Evolutionary conservation across 30 jellyfish, hydroid and myxozoan genomes (phyloP), one percentile per base, ranked within the genome.

Genomic region (Cassiopea xamachana): DNA sequence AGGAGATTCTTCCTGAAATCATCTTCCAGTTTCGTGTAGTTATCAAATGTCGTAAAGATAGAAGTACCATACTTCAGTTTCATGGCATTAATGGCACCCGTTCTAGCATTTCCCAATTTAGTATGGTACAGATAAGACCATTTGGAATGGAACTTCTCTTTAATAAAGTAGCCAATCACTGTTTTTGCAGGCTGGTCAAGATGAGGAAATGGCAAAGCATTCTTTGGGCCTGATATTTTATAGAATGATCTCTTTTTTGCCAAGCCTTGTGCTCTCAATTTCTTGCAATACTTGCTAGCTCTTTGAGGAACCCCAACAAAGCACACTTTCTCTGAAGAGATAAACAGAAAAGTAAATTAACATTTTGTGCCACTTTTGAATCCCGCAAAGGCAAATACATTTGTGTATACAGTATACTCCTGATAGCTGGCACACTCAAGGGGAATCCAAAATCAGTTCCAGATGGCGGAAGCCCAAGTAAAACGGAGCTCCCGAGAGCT

Each of bases 91-190:
- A 90, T 79, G 9, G 62, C 61, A 39, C 61, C 89, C 7, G 61
- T 46, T 61, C 73, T 73, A 5, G 82, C 48, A 27, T 17, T 60
- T 7, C 77, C 58, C 83, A 83, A 44, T 7, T 74, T 84, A 10
- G 48, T 47, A 68, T 82, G 89, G 78, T 94, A 94, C 39, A 89
- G 90, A 39, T 81, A 83, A 82, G 79, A 89, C 98, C 98, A 94
- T 50, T 87, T 82, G 7, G 97, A 76, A 45, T 85, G 92, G 68
- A 89, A 81, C 2, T 64, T 83, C 55, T 89, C 98, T 2, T 81
- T 72, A 93, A 73, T 83, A 7, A 97, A 77, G 46, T 89, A 81
- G n/a, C 68, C 75, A 17, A 70, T 58, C 8, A 80, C 45, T 13
- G 45, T 80, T 16, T 69, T 15, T 43, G 62, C 43, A 12, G 96